Evolutionary conservation across 2,888 invertebrate genomes (phyloP), one percentile per base, ranked within the genome.

Genomic region (Drosophila nr. perissopoda): DNA sequence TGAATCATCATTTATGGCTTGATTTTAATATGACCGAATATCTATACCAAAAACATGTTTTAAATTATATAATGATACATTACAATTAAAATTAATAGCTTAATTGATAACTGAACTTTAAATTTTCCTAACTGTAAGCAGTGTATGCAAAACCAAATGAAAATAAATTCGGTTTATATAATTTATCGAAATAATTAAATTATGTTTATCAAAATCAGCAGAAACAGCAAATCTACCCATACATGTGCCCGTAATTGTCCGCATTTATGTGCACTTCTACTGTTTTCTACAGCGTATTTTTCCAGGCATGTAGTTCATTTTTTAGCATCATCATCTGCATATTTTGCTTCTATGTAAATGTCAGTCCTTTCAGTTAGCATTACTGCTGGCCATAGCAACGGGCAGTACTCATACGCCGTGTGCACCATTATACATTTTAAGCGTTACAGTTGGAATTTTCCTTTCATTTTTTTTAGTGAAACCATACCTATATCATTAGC

Each of bases 361-460:
- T 18, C 60, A 46, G 27, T 54, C 8, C 16, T 16, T 38, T 31
- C 38, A 46, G 21, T 46, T 46, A 4, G 4, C 42, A 18, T 31
- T 18, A 40, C 36, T 56, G 40, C 31, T 31, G 16, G 6, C 48
- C 40, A 36, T 51, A 71, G 21, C 48, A 56, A 63, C 31, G 13
- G 10, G 5, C 25, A 52, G 31, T 46, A 27, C 53, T 48, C 69
- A 79, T 61, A 60, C 38, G 60, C 53, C 42, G 33, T 57, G 46
- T 48, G 63, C 61, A 36, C 54, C 31, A 58, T 66, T 71, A 77
- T 74, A 42, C 49, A 67, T 64, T 84, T 69, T 71, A 64, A 57
- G 51, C 70, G 54, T 60, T 72, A 68, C 68, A 61, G 56, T 56
- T 76, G 56, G 52, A 69, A 60, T 27, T 54, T 46, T 49, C 29